phyloP scores from a whole-genome alignment of 2,113 vertebrate genomes.

The Leucoraja erinaceus region DNA sequence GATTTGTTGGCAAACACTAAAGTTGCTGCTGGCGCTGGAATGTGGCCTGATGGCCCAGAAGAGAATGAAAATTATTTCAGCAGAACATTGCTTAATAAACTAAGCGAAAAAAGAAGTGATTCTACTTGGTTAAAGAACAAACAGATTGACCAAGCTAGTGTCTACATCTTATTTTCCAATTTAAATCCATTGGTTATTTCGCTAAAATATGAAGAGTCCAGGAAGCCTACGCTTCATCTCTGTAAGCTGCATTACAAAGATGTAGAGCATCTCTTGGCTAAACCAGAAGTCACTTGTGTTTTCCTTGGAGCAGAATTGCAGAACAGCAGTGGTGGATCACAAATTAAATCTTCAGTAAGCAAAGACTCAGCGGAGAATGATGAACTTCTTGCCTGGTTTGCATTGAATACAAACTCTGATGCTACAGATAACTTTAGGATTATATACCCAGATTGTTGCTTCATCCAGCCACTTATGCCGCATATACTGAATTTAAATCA shows the following conservation, averaged over 20 bases:
- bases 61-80: conserved; percentile 75
- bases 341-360: conserved; percentile 33
- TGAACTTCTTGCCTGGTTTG: conserved; percentile 79
- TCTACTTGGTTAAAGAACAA: conserved; percentile 65
- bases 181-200: conserved; percentile 70
- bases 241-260: conserved; percentile 58
- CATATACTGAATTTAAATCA: conserved; percentile 71
- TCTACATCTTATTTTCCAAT: conserved; percentile 79
- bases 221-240: conserved; percentile 58
- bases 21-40: conserved; percentile 43
- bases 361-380: conserved; percentile 47
- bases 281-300: conserved; percentile 58
- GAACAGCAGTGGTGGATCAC: conserved; percentile 32
- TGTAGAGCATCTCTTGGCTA: conserved; percentile 61
- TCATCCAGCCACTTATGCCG: conserved; percentile 69
- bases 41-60: conserved; percentile 47
- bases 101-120: conserved; percentile 73
- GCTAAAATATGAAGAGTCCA: conserved; percentile 43
- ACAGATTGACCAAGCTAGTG: conserved; percentile 56
- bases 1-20: conserved; percentile 58
- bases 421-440: conserved; percentile 60
- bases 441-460: conserved; percentile 59
- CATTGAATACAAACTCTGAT: conserved; percentile 60
- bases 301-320: conserved; percentile 82
- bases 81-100: conserved; percentile 71